Conservation (phyloP, 2,797 vertebrate genomes). For the Glyptemys insculpta region DNA sequence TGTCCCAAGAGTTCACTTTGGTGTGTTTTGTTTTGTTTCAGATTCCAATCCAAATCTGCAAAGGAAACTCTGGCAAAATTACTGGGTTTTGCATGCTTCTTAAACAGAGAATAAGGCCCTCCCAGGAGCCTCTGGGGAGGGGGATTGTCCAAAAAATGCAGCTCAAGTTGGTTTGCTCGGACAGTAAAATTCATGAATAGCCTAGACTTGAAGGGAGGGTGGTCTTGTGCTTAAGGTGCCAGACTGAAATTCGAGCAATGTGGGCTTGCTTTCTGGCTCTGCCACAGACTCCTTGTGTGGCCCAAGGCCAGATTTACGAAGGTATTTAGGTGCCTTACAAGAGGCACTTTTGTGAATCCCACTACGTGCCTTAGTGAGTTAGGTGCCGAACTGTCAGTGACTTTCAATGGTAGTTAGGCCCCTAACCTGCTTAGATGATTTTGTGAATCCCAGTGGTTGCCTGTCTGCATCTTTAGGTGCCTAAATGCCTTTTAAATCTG, state of each 20-base stretch:
- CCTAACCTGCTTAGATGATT: neutral
- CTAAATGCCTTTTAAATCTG: neutral
- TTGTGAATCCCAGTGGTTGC: neutral
- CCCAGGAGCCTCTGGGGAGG: neutral
- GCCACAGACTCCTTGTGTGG: neutral
- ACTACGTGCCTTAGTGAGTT: neutral
- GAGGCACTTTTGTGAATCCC: neutral
- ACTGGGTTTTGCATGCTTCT: neutral
- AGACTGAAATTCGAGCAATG: conserved; percentile 13
- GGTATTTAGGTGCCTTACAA: fast-evolving
- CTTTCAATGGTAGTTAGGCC: neutral
- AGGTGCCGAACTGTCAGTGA: neutral
- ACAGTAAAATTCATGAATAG: neutral
- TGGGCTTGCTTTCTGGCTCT: conserved; percentile 6
- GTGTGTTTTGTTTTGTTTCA: neutral
- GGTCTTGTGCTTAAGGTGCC: neutral
- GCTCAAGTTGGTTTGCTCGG: neutral
- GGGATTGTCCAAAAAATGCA: neutral
- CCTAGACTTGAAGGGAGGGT: neutral
- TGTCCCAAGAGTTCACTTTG: neutral
- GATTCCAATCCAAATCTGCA: neutral
- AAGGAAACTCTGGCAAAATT: neutral
- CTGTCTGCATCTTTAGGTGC: neutral
- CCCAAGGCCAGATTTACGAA: neutral
- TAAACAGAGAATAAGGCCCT: neutral